phyloP scores from a whole-genome alignment of 53 echinoderm and acorn worm genomes.

The Apostichopus leukothele region DNA sequence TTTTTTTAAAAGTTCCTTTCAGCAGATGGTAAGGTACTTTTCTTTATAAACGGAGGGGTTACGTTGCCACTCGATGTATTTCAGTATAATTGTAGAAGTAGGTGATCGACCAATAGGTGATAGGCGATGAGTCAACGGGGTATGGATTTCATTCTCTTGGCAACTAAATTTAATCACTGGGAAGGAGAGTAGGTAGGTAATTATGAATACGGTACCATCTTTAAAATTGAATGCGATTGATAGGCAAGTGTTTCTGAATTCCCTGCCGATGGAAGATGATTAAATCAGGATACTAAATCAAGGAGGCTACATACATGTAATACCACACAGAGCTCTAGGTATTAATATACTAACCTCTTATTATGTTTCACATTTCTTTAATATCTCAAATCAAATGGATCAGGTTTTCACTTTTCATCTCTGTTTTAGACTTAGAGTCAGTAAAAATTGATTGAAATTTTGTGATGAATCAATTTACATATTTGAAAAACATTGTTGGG shows the following conservation, averaged over 20 bases:
- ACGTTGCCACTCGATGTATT: neutral
- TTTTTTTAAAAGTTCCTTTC: neutral
- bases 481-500: too few species aligned
- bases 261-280: neutral
- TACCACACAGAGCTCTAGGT: too few species aligned
- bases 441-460: too few species aligned
- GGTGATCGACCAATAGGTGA: slow-evolving; percentile 44
- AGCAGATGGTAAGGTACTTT: slow-evolving; percentile 12
- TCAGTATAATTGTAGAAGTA: neutral
- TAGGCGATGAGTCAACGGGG: slow-evolving; percentile 25
- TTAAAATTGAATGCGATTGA: neutral
- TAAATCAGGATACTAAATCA: neutral
- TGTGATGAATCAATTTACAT: too few species aligned
- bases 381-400: too few species aligned
- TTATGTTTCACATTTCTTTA: too few species aligned
- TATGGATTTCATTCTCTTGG: slow-evolving; percentile 11
- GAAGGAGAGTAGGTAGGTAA: neutral
- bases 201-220: neutral
- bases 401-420: too few species aligned
- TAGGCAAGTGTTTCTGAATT: neutral
- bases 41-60: neutral
- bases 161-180: slow-evolving; percentile 23
- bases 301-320: neutral
- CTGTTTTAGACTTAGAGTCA: too few species aligned
- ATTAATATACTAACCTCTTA: too few species aligned